These are phyloP conservation scores for Catharus fuscescens DNA, from an alignment of 2,113 vertebrate species.

Conservation along the genomic window DNA sequence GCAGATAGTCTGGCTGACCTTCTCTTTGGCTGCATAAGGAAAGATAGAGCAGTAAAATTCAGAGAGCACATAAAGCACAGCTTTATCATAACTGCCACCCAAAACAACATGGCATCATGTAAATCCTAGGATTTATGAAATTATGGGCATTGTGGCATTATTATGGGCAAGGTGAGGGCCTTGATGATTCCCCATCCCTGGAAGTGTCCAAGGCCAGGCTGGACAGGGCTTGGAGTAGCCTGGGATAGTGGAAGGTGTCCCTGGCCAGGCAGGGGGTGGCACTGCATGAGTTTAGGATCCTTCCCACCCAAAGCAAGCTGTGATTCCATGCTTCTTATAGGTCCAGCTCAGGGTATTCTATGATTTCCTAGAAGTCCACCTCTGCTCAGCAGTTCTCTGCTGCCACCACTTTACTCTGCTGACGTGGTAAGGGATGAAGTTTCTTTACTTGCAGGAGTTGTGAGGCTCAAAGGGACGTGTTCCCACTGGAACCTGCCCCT, in stretches of 20 bases:
- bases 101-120: background rate
- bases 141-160: background rate
- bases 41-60: background rate
- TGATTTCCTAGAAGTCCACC: fast-evolving
- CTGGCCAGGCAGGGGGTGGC: background rate
- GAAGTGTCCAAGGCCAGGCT: background rate
- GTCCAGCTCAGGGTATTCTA: background rate
- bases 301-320: background rate
- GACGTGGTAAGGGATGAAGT: fast-evolving
- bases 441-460: background rate
- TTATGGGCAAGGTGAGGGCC: background rate
- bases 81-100: background rate
- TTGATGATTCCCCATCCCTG: background rate
- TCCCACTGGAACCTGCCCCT: fast-evolving
- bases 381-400: background rate
- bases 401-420: fast-evolving
- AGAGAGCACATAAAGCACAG: background rate
- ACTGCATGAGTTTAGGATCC: background rate
- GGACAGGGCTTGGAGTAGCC: fast-evolving
- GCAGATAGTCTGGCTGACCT: constrained; percentile 91
- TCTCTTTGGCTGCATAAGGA: constrained; percentile 88
- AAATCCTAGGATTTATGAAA: background rate
- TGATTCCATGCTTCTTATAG: background rate
- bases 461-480: background rate
- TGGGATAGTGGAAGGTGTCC: background rate